Percentiles rank a stretch among this genome's conserved stretches.
Conservation (phyloP, 1,140 invertebrate species). For the Schmidtea mediterranea region DNA sequence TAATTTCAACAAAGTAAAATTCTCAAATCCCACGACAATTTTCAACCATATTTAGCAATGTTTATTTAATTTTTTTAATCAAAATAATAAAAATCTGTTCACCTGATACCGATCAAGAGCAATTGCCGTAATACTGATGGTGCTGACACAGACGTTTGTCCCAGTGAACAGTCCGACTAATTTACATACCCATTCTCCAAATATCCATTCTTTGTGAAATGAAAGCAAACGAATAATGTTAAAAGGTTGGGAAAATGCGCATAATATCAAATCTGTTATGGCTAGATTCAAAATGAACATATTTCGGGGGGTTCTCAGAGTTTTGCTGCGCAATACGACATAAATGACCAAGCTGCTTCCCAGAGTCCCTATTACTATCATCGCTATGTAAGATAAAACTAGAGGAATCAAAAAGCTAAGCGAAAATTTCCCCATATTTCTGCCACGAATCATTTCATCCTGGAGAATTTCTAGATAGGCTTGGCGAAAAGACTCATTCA, state of each 20-base stretch:
- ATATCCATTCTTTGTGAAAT: constrained; percentile 15
- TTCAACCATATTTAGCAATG: no score
- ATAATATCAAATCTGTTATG: constrained; percentile 22
- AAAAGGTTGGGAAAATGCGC: constrained; percentile 17
- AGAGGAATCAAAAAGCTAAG: constrained; percentile 10
- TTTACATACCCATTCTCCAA: constrained; percentile 20
- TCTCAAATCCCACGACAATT: no score
- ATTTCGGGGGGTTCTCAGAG: constrained; percentile 21
- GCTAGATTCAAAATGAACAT: constrained; percentile 26
- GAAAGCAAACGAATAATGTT: constrained; percentile 15
- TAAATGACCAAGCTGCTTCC: constrained; percentile 25
- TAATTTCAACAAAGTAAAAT: no score
- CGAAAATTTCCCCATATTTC: no score
- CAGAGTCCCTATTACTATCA: constrained; percentile 22
- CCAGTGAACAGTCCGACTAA: constrained; percentile 20
- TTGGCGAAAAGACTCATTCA: no score
- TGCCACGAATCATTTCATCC: no score
- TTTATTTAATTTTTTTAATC: no score
- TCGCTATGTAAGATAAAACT: constrained; percentile 18
- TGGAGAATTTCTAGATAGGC: no score
- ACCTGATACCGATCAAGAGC: constrained; percentile 23
- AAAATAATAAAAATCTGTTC: background rate
- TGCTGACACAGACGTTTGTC: constrained; percentile 25
- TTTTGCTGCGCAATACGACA: constrained; percentile 18
- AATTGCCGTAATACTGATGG: constrained; percentile 23